These are phyloP conservation scores for Xiphophorus birchmanni DNA, from an alignment of 2,797 vertebrate genomes.

Conservation along the genomic window DNA sequence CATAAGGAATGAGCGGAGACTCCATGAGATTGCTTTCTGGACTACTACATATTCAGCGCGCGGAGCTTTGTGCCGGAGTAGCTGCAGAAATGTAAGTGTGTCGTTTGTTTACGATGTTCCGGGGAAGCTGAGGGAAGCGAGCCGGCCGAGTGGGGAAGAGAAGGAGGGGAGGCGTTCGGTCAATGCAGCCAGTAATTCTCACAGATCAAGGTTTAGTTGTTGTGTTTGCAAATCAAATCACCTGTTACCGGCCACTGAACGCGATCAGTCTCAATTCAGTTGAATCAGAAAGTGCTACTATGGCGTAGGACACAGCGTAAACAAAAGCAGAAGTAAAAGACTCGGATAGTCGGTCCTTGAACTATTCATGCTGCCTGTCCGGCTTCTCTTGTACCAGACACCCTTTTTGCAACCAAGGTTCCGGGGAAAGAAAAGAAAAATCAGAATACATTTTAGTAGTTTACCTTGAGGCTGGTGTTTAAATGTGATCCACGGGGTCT, in stretches of 20 bases:
- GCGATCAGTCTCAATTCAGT: slow-evolving; percentile 28
- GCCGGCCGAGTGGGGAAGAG: slow-evolving; percentile 28
- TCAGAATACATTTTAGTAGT: slow-evolving; percentile 5
- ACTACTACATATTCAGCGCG: slow-evolving; percentile 72
- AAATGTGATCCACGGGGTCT: slow-evolving; percentile 32
- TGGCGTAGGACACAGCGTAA: slow-evolving; percentile 61
- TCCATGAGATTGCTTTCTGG: slow-evolving; percentile 73
- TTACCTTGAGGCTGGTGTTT: slow-evolving; percentile 58
- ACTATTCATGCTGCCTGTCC: slow-evolving; percentile 52
- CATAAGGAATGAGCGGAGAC: slow-evolving; percentile 78
- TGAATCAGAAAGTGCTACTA: slow-evolving; percentile 28
- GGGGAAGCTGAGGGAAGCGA: slow-evolving; percentile 43
- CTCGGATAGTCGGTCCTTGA: slow-evolving; percentile 53
- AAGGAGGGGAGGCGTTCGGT: slow-evolving; percentile 28
- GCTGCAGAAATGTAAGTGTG: slow-evolving; percentile 80
- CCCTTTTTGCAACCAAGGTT: slow-evolving; percentile 8
- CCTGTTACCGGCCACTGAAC: slow-evolving; percentile 66
- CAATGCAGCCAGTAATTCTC: slow-evolving; percentile 27
- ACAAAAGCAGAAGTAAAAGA: slow-evolving; percentile 71
- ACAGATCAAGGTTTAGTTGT: slow-evolving; percentile 43
- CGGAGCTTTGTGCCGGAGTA: slow-evolving; percentile 75
- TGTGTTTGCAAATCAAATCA: slow-evolving; percentile 55
- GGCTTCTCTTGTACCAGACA: slow-evolving; percentile 14
- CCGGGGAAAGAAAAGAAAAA: slow-evolving; percentile 8
- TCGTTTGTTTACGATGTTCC: slow-evolving; percentile 68